These are phyloP conservation scores for Myiozetetes cayanensis DNA, from an alignment of 2,113 vertebrate species.

Conservation along the genomic window DNA sequence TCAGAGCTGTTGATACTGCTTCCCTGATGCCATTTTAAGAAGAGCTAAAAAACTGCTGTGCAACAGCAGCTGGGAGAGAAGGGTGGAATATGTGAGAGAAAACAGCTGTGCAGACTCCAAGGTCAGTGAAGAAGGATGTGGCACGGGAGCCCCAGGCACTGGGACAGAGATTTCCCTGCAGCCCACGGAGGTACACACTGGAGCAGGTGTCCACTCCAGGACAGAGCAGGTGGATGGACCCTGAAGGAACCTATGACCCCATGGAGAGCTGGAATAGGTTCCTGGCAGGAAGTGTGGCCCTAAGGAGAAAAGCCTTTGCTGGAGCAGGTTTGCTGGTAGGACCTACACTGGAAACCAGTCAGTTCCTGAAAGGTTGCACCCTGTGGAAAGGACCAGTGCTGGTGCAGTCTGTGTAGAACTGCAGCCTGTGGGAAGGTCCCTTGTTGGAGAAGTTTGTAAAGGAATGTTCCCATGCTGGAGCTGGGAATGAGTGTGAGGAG, in stretches of 20 bases:
- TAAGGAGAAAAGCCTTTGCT: not conserved
- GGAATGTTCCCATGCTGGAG: not conserved
- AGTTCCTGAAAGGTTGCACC: not conserved
- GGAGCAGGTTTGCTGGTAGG: not conserved
- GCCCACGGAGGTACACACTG: not conserved
- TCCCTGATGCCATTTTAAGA: not conserved
- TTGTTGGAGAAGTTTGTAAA: not conserved
- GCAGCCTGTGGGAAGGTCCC: not conserved
- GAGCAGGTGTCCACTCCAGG: not conserved
- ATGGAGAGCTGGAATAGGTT: not conserved
- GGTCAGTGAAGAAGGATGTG: not conserved
- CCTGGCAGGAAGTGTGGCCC: not conserved
- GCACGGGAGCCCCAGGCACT: not conserved
- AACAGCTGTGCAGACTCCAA: not conserved
- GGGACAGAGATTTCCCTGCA: not conserved
- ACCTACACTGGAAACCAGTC: not conserved
- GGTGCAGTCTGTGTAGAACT: not conserved
- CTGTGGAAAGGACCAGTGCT: not conserved
- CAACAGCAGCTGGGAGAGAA: not conserved
- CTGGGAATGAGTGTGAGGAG: not conserved
- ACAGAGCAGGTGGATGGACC: not conserved
- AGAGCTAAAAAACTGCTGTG: not conserved
- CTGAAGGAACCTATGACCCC: not conserved
- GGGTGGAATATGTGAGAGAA: not conserved
- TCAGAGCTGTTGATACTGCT: not conserved